A percentile compares a stretch with the other conserved stretches of the same genome.
These are phyloP conservation scores for Gnathochromis pfefferi DNA, from an alignment of 2,113 vertebrate species.

Conservation along the genomic window DNA sequence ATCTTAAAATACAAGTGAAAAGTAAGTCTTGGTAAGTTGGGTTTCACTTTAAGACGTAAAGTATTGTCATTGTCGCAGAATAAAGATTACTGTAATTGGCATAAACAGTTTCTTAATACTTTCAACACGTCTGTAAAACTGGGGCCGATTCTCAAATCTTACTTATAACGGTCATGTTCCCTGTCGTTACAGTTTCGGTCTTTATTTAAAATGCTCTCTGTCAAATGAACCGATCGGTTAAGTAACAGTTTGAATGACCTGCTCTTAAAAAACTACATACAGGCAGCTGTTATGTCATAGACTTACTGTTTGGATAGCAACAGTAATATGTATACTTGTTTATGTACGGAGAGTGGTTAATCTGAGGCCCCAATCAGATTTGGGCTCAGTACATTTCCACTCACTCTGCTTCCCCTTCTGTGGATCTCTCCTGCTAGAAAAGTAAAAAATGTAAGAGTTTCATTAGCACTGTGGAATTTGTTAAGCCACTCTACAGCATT, in stretches of 20 bases:
- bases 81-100: not conserved
- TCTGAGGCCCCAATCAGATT: constrained; percentile 54
- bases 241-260: constrained; percentile 1
- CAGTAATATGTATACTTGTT: constrained; percentile 57
- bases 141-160: not conserved
- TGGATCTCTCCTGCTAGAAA: not conserved
- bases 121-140: not conserved
- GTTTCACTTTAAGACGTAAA: not conserved
- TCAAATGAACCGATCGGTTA: not conserved
- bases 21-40: not conserved
- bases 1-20: not conserved
- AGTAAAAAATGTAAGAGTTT: not conserved
- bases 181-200: not conserved
- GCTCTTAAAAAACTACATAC: constrained; percentile 8
- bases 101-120: not conserved
- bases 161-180: not conserved
- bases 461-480: not conserved
- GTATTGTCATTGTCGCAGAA: not conserved
- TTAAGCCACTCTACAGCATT: not conserved
- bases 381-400: constrained; percentile 63
- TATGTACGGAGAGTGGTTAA: constrained; percentile 49
- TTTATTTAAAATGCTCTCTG: not conserved
- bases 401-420: constrained; percentile 4
- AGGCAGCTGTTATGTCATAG: constrained; percentile 34
- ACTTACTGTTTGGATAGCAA: constrained; percentile 23